Conservation (phyloP, 53 echinoderm and acorn worm species). For the Hippasteria phrygiana region DNA sequence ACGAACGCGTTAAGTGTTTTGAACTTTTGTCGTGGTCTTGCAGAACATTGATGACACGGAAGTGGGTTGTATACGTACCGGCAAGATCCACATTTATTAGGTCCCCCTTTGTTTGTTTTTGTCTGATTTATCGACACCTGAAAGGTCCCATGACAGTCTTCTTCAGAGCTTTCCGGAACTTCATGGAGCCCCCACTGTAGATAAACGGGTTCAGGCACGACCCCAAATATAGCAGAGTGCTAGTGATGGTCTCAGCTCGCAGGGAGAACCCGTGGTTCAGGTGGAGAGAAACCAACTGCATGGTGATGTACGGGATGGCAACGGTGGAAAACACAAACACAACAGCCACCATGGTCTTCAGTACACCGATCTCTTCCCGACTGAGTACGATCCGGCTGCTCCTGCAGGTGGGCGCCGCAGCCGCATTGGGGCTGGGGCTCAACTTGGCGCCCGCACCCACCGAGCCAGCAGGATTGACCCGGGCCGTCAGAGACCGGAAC, state of each 20-base stretch:
- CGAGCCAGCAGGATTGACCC: no score
- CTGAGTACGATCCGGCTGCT: neutral
- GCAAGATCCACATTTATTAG: no score
- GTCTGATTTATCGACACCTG: neutral
- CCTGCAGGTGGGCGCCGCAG: neutral
- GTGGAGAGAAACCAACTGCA: constrained; percentile 33
- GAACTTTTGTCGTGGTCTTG: no score
- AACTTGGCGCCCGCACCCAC: neutral
- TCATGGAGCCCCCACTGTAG: constrained; percentile 39
- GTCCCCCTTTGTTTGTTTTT: no score
- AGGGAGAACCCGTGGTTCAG: neutral
- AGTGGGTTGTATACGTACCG: no score
- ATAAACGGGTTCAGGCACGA: constrained; percentile 55
- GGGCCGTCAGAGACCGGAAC: neutral
- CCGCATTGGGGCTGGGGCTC: neutral
- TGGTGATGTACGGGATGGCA: constrained; percentile 33
- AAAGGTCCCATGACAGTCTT: neutral
- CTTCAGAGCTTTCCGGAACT: constrained; percentile 41
- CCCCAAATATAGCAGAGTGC: constrained; percentile 5
- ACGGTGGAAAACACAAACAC: constrained; percentile 19
- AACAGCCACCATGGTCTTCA: constrained; percentile 34
- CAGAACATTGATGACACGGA: no score
- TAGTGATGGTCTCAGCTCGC: constrained; percentile 28
- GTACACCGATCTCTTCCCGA: constrained; percentile 31
- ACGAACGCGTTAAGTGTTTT: no score